Evolutionary conservation across 2,888 invertebrate species (phyloP).

Genomic region (Anoplius nigerrimus): DNA sequence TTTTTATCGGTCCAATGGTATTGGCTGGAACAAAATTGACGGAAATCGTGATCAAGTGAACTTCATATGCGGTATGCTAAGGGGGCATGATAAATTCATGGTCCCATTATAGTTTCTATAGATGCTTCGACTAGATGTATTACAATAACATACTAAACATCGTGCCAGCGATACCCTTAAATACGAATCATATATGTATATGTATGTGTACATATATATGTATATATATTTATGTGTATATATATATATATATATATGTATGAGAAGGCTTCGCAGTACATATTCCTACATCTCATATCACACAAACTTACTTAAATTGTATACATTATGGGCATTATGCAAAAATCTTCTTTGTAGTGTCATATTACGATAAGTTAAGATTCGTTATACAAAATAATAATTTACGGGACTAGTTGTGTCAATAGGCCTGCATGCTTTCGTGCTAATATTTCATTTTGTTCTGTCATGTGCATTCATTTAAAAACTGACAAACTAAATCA

Average conservation of each 20-base stretch:
- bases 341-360: conserved; percentile 57
- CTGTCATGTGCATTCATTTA: conserved; percentile 43
- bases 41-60: conserved; percentile 47
- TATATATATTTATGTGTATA: conserved; percentile 31
- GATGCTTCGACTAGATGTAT: conserved; percentile 66
- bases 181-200: conserved; percentile 36
- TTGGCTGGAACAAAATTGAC: not conserved
- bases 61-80: conserved; percentile 54
- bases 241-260: conserved; percentile 41
- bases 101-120: conserved; percentile 65
- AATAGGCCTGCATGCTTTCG: conserved; percentile 69
- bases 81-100: conserved; percentile 66
- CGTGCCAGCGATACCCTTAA: conserved; percentile 52
- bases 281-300: conserved; percentile 65
- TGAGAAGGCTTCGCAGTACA: conserved; percentile 50
- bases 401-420: conserved; percentile 69
- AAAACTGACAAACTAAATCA: conserved; percentile 52
- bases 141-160: conserved; percentile 57
- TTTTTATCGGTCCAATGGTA: not conserved
- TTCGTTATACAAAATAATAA: conserved; percentile 69
- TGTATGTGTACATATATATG: conserved; percentile 35
- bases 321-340: conserved; percentile 63
- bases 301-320: conserved; percentile 66
- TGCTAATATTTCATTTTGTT: conserved; percentile 53
- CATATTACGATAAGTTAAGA: conserved; percentile 34